A percentile compares a stretch with the other conserved stretches of the same genome.
phyloP scores from a whole-genome alignment of 2,797 vertebrate species.

The Smutsia gigantea region DNA sequence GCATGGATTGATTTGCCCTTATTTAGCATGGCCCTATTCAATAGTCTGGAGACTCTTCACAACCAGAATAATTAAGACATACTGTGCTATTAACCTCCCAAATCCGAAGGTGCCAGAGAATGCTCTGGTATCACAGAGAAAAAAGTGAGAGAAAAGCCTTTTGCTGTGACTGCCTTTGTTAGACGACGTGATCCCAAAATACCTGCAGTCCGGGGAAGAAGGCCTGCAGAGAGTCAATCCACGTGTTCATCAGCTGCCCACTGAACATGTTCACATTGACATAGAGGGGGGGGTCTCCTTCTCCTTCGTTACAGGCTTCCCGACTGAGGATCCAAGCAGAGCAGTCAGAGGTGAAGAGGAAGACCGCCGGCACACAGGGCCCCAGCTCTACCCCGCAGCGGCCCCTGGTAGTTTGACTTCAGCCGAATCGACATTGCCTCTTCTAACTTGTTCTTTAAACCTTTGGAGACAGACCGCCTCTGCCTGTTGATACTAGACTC shows the following conservation, averaged over 20 bases:
- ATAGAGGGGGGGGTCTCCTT: conserved; percentile 97
- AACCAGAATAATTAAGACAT: not conserved
- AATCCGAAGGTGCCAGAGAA: not conserved
- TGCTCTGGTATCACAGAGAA: not conserved
- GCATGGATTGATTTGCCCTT: not conserved
- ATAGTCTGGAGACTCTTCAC: not conserved
- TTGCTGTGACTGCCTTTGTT: not conserved
- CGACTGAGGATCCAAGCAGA: conserved; percentile 85
- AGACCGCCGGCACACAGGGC: not conserved
- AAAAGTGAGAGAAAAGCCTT: not conserved
- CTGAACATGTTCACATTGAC: conserved; percentile 99
- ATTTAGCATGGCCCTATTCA: not conserved
- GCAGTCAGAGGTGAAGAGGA: not conserved
- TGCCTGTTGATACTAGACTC: not conserved
- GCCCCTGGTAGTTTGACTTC: not conserved
- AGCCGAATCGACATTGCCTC: not conserved
- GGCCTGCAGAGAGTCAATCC: conserved; percentile 99
- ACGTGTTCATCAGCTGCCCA: conserved; percentile 99
- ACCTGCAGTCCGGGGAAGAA: conserved; percentile 99
- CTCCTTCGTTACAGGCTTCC: conserved; percentile 97
- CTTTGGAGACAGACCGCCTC: not conserved
- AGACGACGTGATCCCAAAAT: not conserved
- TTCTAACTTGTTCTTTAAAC: not conserved
- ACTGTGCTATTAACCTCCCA: not conserved
- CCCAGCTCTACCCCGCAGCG: not conserved